phyloP scores from a whole-genome alignment of 2,113 vertebrate genomes.

The Spilogale gracilis region DNA sequence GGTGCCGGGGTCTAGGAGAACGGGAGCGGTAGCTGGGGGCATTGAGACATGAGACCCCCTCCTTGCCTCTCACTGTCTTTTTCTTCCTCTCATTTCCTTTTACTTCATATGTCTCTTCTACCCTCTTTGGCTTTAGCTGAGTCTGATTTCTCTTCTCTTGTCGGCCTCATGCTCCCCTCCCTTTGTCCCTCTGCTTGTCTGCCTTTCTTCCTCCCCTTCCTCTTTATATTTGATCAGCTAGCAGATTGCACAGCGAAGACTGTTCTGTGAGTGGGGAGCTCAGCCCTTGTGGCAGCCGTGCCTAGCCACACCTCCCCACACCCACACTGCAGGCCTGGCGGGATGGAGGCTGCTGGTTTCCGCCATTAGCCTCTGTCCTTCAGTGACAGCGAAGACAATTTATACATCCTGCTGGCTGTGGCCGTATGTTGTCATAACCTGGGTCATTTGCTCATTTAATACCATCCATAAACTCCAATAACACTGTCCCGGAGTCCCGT shows the following conservation, averaged over 20 bases:
- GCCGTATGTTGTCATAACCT: conserved; percentile 74
- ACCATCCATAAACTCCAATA: conserved; percentile 61
- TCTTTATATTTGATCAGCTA: background rate
- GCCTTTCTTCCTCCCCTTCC: background rate
- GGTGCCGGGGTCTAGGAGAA: background rate
- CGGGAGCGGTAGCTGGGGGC: background rate
- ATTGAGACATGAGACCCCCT: background rate
- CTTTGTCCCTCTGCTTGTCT: background rate
- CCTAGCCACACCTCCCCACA: fast-evolving
- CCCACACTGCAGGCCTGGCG: background rate
- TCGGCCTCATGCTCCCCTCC: background rate
- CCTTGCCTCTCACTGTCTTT: background rate
- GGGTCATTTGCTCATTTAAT: conserved; percentile 65
- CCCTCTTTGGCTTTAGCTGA: background rate
- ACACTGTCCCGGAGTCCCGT: background rate
- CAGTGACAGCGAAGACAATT: conserved; percentile 44
- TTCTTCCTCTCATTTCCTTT: background rate
- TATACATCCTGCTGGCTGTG: conserved; percentile 39
- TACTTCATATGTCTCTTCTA: background rate
- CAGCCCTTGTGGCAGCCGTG: fast-evolving
- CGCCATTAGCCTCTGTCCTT: conserved; percentile 14
- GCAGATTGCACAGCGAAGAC: fast-evolving
- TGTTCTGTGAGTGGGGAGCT: background rate
- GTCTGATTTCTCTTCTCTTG: background rate
- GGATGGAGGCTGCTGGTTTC: background rate